Evolutionary conservation across 2,113 vertebrate species (phyloP), one percentile per base, ranked within the genome.

Genomic region (Mungos mungo): DNA sequence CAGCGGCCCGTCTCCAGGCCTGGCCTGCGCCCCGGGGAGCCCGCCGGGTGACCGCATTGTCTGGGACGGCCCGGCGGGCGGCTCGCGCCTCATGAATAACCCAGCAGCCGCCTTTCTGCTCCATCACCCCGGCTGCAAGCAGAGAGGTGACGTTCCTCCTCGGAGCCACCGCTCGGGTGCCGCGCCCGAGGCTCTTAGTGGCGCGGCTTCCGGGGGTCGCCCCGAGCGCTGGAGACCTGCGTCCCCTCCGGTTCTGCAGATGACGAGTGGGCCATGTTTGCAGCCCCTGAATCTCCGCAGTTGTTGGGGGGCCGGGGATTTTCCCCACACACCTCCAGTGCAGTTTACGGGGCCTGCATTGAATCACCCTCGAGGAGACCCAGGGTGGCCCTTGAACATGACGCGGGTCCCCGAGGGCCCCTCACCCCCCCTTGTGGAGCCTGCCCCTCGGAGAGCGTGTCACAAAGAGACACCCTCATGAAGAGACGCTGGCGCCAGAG

Each of bases 71-170:
- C 50, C 5, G 9, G 35, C 65, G 63, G 0, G 29, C 82, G 52
- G 38, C 31, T 16, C 0, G 41, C 4, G 0, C 25, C 74, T 97
- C 50, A 95, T 94, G n/a, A 94, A 95, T 97, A 92, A 96, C 83
- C 95, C 83, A 94, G 52, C 82, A 54, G 33, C 69, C 0, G 0
- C 69, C 66, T 93, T 95, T 95, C 83, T 33, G 84, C 92, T 83
- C 93, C 45, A 38, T 83, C n/a, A 13, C 63, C 6, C 66, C 10
- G 13, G 57, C 79, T 3, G 0, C 14, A n/a, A 45, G 3, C 80
- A 3, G 12, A 50, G 38, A 10, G 68, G 60, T 2, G 41, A 33
- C 13, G 10, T 16, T 54, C 33, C 76, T 45, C 3, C 7, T 2
- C 31, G 33, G 65, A 76, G 8, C 2, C 23, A 1, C 5, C 0